A percentile compares a stretch with the other conserved stretches of the same genome.
phyloP scores from a whole-genome alignment of 1,140 invertebrate species.

The Lycorma delicatula region DNA sequence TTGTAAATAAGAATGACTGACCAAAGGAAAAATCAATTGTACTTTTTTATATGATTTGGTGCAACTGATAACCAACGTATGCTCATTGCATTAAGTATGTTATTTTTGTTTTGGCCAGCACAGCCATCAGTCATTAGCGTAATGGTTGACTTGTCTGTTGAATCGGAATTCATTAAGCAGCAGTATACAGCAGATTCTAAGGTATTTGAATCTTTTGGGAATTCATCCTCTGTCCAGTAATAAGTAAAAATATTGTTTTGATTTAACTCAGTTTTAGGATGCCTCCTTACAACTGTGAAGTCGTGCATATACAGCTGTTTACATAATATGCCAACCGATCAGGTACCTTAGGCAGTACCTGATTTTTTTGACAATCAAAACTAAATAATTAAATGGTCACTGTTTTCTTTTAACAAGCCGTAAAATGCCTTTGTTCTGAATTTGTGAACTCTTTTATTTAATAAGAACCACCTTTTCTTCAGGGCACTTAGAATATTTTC shows the following conservation, averaged over 20 bases:
- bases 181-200: conserved; percentile 29
- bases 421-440: not conserved
- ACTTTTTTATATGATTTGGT: conserved; percentile 22
- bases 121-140: conserved; percentile 6
- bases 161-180: conserved; percentile 5
- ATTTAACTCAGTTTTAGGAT: conserved; percentile 16
- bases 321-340: not conserved
- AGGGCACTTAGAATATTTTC: not conserved
- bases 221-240: conserved; percentile 28
- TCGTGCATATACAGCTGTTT: conserved; percentile 33
- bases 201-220: conserved; percentile 30
- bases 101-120: conserved; percentile 17
- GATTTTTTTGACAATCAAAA: not conserved
- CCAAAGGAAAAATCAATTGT: conserved; percentile 31
- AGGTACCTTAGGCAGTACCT: not conserved
- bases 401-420: not conserved
- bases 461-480: not conserved
- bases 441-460: not conserved
- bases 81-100: conserved; percentile 17
- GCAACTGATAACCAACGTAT: conserved; percentile 21
- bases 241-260: conserved; percentile 30
- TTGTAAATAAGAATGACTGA: conserved; percentile 30
- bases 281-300: conserved; percentile 29
- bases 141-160: not conserved
- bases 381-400: not conserved